These are phyloP conservation scores for Heliocidaris erythrogramma DNA, from an alignment of 35 echinoderm and acorn worm species.

Conservation along the genomic window DNA sequence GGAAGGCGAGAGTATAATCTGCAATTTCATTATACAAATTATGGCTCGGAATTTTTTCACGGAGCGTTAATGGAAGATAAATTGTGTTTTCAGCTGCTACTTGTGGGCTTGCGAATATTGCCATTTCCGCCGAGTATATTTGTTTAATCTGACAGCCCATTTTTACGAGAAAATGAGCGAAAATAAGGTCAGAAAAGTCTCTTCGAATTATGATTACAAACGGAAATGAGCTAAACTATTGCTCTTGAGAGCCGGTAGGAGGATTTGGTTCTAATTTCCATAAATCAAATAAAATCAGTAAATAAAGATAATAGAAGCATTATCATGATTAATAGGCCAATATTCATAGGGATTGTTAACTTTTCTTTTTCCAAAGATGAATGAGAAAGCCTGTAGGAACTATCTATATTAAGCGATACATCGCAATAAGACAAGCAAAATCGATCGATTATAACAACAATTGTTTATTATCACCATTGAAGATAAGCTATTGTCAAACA, in stretches of 20 bases:
- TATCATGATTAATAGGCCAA: background rate
- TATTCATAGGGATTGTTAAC: background rate
- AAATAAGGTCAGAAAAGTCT: background rate
- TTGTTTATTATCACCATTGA: no score
- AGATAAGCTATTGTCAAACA: no score
- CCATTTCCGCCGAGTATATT: conserved; percentile 6
- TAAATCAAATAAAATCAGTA: background rate
- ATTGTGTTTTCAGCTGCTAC: conserved; percentile 9
- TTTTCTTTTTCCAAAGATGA: no score
- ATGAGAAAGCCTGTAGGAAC: background rate
- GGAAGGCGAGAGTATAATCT: background rate
- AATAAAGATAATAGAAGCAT: background rate
- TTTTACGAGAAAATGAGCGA: background rate
- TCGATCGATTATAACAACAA: no score
- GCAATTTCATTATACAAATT: conserved; percentile 41
- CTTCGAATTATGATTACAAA: background rate
- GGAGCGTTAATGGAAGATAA: background rate
- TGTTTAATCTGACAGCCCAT: background rate
- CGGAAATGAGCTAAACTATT: background rate
- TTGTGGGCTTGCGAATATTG: background rate
- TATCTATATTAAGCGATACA: no score
- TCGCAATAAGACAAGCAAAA: no score
- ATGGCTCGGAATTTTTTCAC: background rate
- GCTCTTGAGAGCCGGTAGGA: background rate
- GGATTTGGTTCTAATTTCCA: background rate